Evolutionary conservation across 2,888 invertebrate genomes (phyloP), one percentile per base, ranked within the genome.

Genomic region (Hanleya hanleyi): DNA sequence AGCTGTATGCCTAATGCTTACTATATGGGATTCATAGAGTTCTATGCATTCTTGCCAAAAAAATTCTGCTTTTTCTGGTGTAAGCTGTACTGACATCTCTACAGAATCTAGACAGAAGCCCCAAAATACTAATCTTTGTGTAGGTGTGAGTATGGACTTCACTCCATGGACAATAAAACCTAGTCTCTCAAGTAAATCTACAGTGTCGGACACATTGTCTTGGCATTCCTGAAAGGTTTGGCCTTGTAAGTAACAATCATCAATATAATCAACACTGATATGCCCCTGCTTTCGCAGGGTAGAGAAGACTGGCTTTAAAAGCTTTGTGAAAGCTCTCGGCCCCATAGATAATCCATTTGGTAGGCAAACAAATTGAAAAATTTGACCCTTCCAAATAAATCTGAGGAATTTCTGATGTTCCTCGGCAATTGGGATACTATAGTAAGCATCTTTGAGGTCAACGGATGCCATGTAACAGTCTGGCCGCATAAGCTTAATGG

Each of bases 251-350:
- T 29, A 18, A 32, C n/a, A 69, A 33, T 69, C 69, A 61, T 69
- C 69, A 29, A 69, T 36, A 37, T 69, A 69, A n/a, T 37, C 35
- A 22, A n/a, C n/a, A 7, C 18, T 35, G 3, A 15, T 4, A 41
- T 29, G 7, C 15, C 69, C 69, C 4, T 36, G 6, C 3, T 32
- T 7, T 57, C 69, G 57, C 26, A 69, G 22, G 6, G 57, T 33
- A 33, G 61, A 51, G 18, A 61, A 36, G 3, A 57, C 69, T 12
- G 69, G 69, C 37, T 69, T 69, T 7, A 69, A 26, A n/a, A 69
- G 61, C 32, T 69, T 69, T 7, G 69, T 69, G 29, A 69, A 69
- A 29, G 61, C 33, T 26, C 57, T 29, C 6, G 69, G 69, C 9
- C n/a, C 61, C 22, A 38, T 15, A n/a, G 57, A n/a, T n/a, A 69